A percentile compares a stretch with the other conserved stretches of the same genome.
These are phyloP conservation scores for Ptiloglossa arizonensis DNA, from an alignment of 1,140 invertebrate species.

Conservation along the genomic window DNA sequence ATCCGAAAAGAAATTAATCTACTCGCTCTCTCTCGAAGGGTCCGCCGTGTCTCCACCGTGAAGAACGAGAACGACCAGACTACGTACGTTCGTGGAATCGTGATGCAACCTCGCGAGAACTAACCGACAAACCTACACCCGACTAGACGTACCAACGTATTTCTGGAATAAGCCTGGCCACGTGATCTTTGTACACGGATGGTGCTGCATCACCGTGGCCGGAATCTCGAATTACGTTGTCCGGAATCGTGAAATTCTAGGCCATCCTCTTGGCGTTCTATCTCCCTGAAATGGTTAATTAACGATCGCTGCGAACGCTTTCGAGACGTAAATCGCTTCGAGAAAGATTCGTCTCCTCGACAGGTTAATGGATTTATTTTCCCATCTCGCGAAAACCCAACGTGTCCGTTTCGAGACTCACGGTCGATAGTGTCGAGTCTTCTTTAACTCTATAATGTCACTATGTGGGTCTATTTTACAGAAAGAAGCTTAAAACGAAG, in stretches of 20 bases:
- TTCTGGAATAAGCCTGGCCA: slow-evolving; percentile 35
- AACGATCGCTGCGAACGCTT: too few species aligned
- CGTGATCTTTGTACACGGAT: slow-evolving; percentile 34
- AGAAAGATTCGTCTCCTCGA: too few species aligned
- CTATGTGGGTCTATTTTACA: too few species aligned
- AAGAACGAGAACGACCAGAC: slow-evolving; percentile 42
- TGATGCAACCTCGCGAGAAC: slow-evolving; percentile 17
- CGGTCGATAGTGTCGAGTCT: too few species aligned
- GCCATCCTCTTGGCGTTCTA: too few species aligned
- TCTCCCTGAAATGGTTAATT: background rate
- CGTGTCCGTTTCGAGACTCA: too few species aligned
- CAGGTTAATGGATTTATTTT: too few species aligned
- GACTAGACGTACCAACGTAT: slow-evolving; percentile 14
- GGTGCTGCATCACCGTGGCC: background rate
- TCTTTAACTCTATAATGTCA: too few species aligned
- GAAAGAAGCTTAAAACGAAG: too few species aligned
- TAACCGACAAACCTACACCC: slow-evolving; percentile 30
- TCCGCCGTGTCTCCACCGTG: slow-evolving; percentile 18
- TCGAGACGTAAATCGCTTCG: too few species aligned
- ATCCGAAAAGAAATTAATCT: slow-evolving; percentile 46
- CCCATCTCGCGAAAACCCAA: too few species aligned
- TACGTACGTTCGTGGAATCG: slow-evolving; percentile 45
- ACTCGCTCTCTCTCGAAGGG: slow-evolving; percentile 1
- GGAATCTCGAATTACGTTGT: background rate
- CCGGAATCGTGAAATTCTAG: background rate